Conservation (phyloP, 1,140 invertebrate species). For the Paralvinella palmiformis region DNA sequence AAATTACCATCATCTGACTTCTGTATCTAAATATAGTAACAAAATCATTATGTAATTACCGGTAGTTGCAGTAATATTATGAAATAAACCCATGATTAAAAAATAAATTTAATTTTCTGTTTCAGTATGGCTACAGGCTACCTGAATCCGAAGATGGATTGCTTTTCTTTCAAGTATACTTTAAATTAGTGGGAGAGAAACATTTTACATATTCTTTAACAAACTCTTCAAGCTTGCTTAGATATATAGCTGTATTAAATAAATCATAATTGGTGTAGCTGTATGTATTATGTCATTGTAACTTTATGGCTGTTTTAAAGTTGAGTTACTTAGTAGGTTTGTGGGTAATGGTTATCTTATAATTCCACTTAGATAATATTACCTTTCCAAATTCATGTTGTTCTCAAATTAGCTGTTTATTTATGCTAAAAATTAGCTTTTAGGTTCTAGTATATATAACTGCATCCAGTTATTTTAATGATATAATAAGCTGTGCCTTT, state of each 20-base stretch:
- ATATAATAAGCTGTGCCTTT: too few species aligned
- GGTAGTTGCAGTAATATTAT: too few species aligned
- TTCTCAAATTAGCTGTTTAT: too few species aligned
- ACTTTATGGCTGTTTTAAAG: not conserved
- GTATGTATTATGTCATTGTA: not conserved
- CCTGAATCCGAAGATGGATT: slow-evolving; percentile 38
- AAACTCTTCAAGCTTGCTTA: too few species aligned
- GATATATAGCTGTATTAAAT: not conserved
- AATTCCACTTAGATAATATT: not conserved
- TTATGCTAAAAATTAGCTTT: too few species aligned
- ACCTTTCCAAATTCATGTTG: too few species aligned
- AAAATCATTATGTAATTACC: too few species aligned
- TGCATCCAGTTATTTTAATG: too few species aligned
- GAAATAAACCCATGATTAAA: too few species aligned
- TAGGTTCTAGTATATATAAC: too few species aligned
- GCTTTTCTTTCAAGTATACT: slow-evolving; percentile 36
- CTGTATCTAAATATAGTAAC: too few species aligned
- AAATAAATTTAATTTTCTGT: slow-evolving; percentile 15
- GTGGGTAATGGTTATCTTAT: not conserved
- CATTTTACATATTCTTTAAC: slow-evolving; percentile 41
- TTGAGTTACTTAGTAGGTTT: not conserved
- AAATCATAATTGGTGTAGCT: not conserved
- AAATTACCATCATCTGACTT: too few species aligned
- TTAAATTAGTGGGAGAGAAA: slow-evolving; percentile 31
- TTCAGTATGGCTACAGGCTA: slow-evolving; percentile 44